Conservation (phyloP, 2,888 invertebrate genomes). For the Mythimna loreyi region DNA sequence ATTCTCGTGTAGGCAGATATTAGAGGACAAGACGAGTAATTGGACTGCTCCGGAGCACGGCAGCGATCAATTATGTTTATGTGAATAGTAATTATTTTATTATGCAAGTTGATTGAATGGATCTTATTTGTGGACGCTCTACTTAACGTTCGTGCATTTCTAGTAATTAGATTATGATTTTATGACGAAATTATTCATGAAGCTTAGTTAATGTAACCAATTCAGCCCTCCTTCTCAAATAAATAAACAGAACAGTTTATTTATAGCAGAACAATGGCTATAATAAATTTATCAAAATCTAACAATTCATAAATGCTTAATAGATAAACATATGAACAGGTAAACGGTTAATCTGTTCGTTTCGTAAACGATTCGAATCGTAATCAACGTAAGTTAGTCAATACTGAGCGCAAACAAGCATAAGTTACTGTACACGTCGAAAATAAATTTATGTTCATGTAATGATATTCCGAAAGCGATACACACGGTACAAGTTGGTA, state of each 20-base stretch:
- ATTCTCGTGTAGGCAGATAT: conserved; percentile 70
- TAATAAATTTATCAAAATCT: conserved; percentile 27
- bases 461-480: conserved; percentile 74
- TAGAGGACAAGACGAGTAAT: conserved; percentile 72
- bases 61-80: conserved; percentile 74
- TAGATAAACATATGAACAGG: conserved; percentile 35
- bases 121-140: conserved; percentile 49
- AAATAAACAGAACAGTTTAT: too few relatives aligned
- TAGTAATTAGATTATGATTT: conserved; percentile 49
- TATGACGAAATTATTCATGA: conserved; percentile 24
- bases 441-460: conserved; percentile 73
- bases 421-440: conserved; percentile 69
- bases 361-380: conserved; percentile 60
- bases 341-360: conserved; percentile 44
- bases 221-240: conserved; percentile 1
- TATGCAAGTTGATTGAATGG: conserved; percentile 67
- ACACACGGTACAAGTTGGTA: conserved; percentile 57
- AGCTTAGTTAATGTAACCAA: neutral
- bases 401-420: conserved; percentile 67
- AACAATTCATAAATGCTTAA: conserved; percentile 32
- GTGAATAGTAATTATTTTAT: conserved; percentile 73
- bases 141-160: conserved; percentile 39
- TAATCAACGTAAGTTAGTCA: conserved; percentile 64
- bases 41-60: conserved; percentile 66
- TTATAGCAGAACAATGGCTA: too few relatives aligned